Evolutionary conservation across 1,140 invertebrate species (phyloP), one percentile per base, ranked within the genome.

Genomic region (Drosophila repletoides): DNA sequence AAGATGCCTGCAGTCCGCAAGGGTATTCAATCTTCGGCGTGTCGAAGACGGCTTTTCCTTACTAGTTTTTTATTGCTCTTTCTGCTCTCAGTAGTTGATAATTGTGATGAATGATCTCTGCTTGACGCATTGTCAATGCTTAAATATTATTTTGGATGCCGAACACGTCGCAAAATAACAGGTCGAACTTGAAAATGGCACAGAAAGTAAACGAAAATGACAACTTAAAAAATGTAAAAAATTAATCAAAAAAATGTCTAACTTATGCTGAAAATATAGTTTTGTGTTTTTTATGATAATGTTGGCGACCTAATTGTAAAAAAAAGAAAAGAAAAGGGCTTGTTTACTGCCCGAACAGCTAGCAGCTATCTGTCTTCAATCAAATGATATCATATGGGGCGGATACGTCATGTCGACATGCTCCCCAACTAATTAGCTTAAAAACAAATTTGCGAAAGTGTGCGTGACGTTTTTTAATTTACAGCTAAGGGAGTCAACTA

Each of bases 351-450:
- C 12, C 64, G 6, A 10, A 34, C n/a, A n/a, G n/a, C 4, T 43
- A 5, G 9, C n/a, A 22, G 21, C 40, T 56, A 52, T 52, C 31
- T 34, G 36, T 53, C 59, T 55, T 49, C 14, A 48, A 60, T 67
- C 41, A n/a, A n/a, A 49, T 80, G 74, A 79, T 72, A 86, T 86
- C 71, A 84, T 58, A 10, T 26, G 15, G 46, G 43, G n/a, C n/a
- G 67, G 24, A 33, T 38, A 21, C 29, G 19, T 10, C 22, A 56
- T 71, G 65, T 38, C 31, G 56, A 49, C 67, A 79, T 58, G 33
- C 28, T 19, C 10, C 38, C 69, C 70, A 84, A 60, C 59, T 77
- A 84, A 77, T 77, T 83, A 84, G 48, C 64, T 58, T 17, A 43
- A 24, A 29, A 22, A 49, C n/a, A 53, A 74, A 52, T 67, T 55